phyloP scores from a whole-genome alignment of 2,113 vertebrate species.

The Peromyscus californicus region DNA sequence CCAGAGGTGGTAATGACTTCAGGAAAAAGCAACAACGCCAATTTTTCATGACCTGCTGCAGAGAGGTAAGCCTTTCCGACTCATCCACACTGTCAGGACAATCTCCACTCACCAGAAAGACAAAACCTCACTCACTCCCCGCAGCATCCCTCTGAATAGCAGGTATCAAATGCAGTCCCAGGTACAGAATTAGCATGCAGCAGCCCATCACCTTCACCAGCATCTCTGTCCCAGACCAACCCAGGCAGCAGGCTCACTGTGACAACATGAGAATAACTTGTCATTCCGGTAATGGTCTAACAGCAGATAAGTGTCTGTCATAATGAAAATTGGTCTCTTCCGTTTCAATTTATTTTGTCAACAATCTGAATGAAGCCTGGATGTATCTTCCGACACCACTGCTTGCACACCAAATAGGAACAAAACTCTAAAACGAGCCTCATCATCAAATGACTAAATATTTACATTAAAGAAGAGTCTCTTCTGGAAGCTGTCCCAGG shows the following conservation, averaged over 20 bases:
- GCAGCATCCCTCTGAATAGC: not conserved
- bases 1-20: conserved; percentile 32
- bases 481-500: conserved; percentile 84
- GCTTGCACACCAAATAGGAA: conserved; percentile 52
- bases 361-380: conserved; percentile 71
- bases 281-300: conserved; percentile 71
- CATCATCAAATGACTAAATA: conserved; percentile 84
- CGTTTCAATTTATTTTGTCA: conserved; percentile 81
- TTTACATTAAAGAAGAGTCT: conserved; percentile 82
- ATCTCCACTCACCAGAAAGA: conserved; percentile 24
- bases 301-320: conserved; percentile 60
- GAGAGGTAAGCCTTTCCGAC: not conserved
- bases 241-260: not conserved
- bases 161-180: not conserved
- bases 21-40: not conserved
- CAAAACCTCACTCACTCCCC: not conserved
- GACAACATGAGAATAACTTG: conserved; percentile 74
- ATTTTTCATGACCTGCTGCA: not conserved
- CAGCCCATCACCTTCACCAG: not conserved
- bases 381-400: conserved; percentile 74
- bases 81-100: not conserved
- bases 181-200: conserved; percentile 9
- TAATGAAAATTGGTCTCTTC: conserved; percentile 75
- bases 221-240: not conserved
- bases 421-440: conserved; percentile 76